Evolutionary conservation across 2,113 vertebrate genomes (phyloP), one percentile per base, ranked within the genome.

Genomic region (Rattus rattus): DNA sequence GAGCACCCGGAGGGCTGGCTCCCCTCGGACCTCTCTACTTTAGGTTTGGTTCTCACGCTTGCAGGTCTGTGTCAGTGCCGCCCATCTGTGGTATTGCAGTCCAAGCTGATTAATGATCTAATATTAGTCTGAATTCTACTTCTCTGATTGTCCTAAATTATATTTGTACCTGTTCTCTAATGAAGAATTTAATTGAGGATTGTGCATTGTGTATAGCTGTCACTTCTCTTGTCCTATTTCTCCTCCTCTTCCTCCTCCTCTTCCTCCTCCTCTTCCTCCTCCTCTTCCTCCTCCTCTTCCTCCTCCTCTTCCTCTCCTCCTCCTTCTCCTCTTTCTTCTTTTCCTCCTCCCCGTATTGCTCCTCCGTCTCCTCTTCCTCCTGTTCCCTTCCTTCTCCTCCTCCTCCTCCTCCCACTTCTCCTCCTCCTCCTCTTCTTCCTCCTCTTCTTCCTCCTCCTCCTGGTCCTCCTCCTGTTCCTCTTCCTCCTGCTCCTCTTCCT

Each of bases 191-290:
- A 49, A 59, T 7, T 28, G 75, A 85, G 63, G 52, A 10, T 20
- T 16, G 1, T 1, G 1, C 5, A 12, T 24, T 12, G 1, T 47
- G 1, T 4, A 10, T 1, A 7, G 1, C 17, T 20, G 76, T 19
- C 36, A 10, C 7, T 52, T 49, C 61, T 52, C 61, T 52, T 17
- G 12, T 61, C 33, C 80, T 26, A 20, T 39, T 39, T 2, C n/a
- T 75, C 72, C 20, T 43, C n/a, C 39, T 24, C 39, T 19, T 26
- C 1, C 49, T 80, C 30, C 52, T 81, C 4, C 8, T 22, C 73
- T 22, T 26, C 43, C 26, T 17, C 20, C 20, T 26, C 20, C 0
- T 43, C 9, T 4, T 76, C 22, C 73, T 76, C 3, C 22, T 8
- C 1, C 70, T 39, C 36, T 16, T 73, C 36, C 36, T 20, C 2